Conservation (phyloP, 2,113 vertebrate species). For the Callaeas wilsoni region DNA sequence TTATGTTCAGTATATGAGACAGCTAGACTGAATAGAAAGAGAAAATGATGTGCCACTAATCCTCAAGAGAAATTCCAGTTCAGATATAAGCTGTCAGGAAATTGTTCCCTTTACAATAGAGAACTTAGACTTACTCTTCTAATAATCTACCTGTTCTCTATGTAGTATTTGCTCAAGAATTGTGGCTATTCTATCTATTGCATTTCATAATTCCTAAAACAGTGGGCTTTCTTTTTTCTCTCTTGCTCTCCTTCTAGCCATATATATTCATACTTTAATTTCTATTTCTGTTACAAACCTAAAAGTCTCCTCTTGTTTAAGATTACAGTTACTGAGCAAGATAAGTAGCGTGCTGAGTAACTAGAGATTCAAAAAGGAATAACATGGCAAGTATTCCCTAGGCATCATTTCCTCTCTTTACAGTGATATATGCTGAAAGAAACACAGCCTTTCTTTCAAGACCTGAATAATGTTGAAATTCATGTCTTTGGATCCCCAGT, state of each 20-base stretch:
- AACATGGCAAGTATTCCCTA: neutral
- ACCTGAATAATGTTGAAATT: neutral
- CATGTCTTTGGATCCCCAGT: neutral
- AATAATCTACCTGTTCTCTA: neutral
- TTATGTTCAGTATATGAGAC: conserved; percentile 16
- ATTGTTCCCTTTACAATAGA: neutral
- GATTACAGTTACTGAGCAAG: neutral
- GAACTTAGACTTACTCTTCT: neutral
- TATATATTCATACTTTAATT: neutral
- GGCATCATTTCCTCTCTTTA: neutral
- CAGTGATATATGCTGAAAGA: neutral
- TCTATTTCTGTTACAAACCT: neutral
- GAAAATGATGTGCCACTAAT: conserved; percentile 23
- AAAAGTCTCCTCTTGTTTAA: neutral
- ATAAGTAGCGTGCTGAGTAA: neutral
- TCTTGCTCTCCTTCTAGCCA: neutral
- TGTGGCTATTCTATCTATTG: neutral
- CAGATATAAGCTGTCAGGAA: conserved; percentile 11
- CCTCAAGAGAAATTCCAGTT: neutral
- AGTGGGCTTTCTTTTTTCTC: neutral
- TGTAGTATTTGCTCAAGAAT: neutral
- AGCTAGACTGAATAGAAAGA: conserved; percentile 3
- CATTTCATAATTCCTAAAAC: neutral
- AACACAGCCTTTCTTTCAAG: neutral
- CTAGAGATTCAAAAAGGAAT: neutral